These are phyloP conservation scores for Mesocricetus auratus DNA, from an alignment of 2,113 vertebrate genomes.

Conservation along the genomic window DNA sequence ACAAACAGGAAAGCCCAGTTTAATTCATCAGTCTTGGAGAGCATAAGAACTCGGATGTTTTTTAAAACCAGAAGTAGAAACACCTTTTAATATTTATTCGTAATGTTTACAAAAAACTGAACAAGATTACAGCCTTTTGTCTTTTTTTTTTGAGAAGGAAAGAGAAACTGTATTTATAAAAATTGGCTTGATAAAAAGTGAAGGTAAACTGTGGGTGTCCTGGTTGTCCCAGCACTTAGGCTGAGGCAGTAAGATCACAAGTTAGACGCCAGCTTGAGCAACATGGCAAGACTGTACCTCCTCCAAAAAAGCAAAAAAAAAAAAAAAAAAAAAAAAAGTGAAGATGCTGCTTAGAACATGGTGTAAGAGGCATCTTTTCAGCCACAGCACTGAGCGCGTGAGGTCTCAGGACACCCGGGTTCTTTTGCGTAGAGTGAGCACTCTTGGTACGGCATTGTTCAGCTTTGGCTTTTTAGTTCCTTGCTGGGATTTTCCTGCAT, in stretches of 20 bases:
- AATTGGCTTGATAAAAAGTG: neutral
- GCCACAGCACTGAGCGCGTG: neutral
- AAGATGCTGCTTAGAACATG: neutral
- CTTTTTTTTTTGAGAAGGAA: constrained; percentile 23
- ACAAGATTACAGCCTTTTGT: neutral
- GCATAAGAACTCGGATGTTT: constrained; percentile 74
- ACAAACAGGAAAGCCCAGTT: constrained; percentile 69
- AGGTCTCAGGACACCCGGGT: constrained; percentile 88
- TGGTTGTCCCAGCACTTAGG: neutral
- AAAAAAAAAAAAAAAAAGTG: neutral
- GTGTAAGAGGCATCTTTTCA: neutral
- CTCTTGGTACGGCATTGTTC: constrained; percentile 84
- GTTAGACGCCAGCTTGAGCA: neutral
- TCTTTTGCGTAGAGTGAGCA: constrained; percentile 90
- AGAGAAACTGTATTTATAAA: neutral
- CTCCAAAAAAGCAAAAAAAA: neutral
- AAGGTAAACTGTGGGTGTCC: neutral
- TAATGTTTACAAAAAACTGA: constrained; percentile 78
- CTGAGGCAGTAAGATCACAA: neutral
- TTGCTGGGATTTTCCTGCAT: constrained; percentile 84
- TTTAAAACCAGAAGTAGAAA: constrained; percentile 79
- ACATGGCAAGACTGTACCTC: neutral
- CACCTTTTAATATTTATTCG: constrained; percentile 65
- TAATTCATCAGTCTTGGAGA: constrained; percentile 15
- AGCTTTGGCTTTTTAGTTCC: constrained; percentile 87